Evolutionary conservation across 2,113 vertebrate species (phyloP).

Genomic region (Menidia beryllina): DNA sequence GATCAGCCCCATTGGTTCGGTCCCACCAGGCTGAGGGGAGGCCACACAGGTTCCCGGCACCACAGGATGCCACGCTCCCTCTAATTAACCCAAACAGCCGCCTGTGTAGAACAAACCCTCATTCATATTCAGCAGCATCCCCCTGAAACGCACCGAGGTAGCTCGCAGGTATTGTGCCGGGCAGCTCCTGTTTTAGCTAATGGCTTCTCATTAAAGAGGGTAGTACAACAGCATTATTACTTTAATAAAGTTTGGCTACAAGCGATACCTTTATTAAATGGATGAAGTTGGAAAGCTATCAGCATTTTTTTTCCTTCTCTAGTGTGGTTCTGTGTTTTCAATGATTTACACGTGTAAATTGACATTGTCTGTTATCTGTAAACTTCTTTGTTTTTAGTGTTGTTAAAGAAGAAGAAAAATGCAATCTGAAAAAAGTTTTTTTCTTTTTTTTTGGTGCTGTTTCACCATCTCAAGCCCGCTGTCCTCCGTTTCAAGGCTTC

Average conservation of each 20-base stretch:
- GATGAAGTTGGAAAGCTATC: conserved; percentile 22
- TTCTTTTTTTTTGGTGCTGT: conserved; percentile 14
- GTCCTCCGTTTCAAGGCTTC: conserved; percentile 4
- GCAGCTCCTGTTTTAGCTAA: conserved; percentile 57
- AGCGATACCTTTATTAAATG: conserved; percentile 19
- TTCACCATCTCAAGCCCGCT: not conserved
- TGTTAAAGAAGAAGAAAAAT: not conserved
- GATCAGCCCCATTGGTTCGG: conserved; percentile 51
- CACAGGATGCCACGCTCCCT: conserved; percentile 47
- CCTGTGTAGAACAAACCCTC: conserved; percentile 49
- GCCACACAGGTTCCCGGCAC: conserved; percentile 42
- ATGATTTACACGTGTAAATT: not conserved
- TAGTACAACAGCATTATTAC: conserved; percentile 63
- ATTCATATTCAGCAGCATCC: conserved; percentile 62
- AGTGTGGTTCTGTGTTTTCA: not conserved
- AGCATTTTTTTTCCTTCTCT: conserved; percentile 1
- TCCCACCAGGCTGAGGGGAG: conserved; percentile 39
- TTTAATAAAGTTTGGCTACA: conserved; percentile 56
- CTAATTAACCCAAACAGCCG: conserved; percentile 69
- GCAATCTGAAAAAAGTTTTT: not conserved
- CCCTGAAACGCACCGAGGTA: conserved; percentile 36
- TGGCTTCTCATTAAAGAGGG: conserved; percentile 55
- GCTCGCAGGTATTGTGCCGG: conserved; percentile 57
- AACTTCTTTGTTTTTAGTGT: not conserved
- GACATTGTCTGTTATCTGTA: not conserved